phyloP scores from a whole-genome alignment of 2,113 vertebrate species.

The Muntiacus reevesi region DNA sequence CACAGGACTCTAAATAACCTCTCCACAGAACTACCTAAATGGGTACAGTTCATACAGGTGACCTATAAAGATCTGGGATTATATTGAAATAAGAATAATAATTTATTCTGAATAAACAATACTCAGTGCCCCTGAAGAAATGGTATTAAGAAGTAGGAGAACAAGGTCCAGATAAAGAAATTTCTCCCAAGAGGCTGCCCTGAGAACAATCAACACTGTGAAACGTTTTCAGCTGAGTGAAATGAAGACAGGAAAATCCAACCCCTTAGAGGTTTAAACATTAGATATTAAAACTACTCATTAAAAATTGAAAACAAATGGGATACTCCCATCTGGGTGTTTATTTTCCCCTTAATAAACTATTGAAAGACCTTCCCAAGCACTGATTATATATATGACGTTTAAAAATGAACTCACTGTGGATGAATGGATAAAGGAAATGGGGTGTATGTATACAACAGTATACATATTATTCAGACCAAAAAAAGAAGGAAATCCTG shows the following conservation, averaged over 20 bases:
- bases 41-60: background rate
- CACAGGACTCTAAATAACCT: background rate
- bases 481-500: background rate
- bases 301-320: background rate
- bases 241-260: background rate
- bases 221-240: background rate
- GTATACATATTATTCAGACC: background rate
- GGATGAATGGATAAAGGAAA: background rate
- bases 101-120: background rate
- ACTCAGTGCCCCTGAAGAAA: background rate
- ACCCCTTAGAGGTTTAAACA: background rate
- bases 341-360: constrained; percentile 14
- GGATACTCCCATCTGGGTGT: background rate
- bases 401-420: background rate
- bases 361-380: background rate
- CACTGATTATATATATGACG: background rate
- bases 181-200: background rate
- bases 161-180: background rate
- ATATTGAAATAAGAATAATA: background rate
- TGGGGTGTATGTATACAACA: background rate
- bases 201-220: background rate
- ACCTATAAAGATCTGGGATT: background rate
- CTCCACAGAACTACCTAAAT: background rate
- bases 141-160: background rate
- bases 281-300: background rate